Percentiles rank a stretch among this genome's conserved stretches.
These are phyloP conservation scores for Calyptomena viridis DNA, from an alignment of 2,113 vertebrate genomes.

Conservation along the genomic window DNA sequence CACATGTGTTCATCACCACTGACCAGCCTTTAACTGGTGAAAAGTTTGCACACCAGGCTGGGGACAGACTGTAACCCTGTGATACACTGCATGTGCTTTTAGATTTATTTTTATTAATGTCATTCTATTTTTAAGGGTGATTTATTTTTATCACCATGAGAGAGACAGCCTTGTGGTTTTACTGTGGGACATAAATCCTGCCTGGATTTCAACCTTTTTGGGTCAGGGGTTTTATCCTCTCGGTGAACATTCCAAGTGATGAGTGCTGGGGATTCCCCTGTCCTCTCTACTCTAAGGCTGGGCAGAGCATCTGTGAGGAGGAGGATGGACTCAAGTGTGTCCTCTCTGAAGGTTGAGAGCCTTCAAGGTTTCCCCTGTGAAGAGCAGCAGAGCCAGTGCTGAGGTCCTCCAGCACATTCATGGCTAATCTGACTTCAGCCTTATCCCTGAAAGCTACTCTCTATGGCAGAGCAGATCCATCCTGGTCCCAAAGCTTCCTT, in stretches of 20 bases:
- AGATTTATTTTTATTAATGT: constrained; percentile 57
- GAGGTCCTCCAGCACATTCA: background rate
- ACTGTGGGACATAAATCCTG: constrained; percentile 31
- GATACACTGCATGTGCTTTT: constrained; percentile 11
- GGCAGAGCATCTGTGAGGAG: fast-evolving
- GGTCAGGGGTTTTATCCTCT: constrained; percentile 52
- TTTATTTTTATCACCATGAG: constrained; percentile 56
- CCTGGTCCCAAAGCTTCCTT: background rate
- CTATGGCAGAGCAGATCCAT: background rate
- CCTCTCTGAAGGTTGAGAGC: background rate
- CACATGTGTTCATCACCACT: background rate
- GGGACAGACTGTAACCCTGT: background rate
- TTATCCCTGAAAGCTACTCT: background rate
- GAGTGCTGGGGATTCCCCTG: background rate
- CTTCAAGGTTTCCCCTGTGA: background rate
- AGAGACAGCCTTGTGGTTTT: constrained; percentile 17
- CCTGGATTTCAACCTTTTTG: constrained; percentile 34
- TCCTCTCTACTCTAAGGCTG: background rate
- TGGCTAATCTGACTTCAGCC: background rate
- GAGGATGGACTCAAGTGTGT: background rate
- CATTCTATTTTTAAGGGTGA: constrained; percentile 61
- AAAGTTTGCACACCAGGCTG: background rate
- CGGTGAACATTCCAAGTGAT: background rate
- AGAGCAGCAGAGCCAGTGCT: background rate
- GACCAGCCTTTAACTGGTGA: background rate